A percentile compares a stretch with the other conserved stretches of the same genome.
phyloP scores from a whole-genome alignment of 2,113 vertebrate genomes.

The Pseudorectes ferrugineus region DNA sequence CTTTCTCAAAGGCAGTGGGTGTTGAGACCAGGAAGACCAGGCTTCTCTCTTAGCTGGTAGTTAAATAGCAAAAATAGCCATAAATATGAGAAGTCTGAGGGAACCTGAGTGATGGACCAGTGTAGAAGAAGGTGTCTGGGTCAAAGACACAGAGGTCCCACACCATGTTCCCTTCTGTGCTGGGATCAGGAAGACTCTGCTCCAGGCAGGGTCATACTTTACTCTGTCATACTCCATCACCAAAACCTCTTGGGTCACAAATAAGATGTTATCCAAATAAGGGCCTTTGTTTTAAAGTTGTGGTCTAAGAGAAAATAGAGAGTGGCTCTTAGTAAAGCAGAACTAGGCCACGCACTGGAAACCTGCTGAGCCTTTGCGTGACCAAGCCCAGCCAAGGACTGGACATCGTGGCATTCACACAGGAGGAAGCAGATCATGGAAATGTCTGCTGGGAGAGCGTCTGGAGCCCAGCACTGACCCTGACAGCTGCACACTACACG shows the following conservation, averaged over 20 bases:
- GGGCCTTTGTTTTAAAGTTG: background rate
- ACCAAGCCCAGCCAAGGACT: background rate
- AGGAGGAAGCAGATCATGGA: background rate
- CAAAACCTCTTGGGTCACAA: background rate
- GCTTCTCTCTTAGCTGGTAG: background rate
- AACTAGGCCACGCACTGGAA: background rate
- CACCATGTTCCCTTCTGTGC: rapidly evolving
- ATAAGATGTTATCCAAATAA: background rate
- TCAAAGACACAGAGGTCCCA: rapidly evolving
- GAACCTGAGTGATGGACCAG: background rate
- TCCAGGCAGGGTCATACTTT: background rate
- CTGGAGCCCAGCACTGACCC: background rate
- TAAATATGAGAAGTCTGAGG: background rate
- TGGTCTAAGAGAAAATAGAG: background rate
- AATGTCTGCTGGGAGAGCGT: background rate
- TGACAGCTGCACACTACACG: background rate
- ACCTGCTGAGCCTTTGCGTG: background rate
- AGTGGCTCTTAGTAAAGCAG: background rate
- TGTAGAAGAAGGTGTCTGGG: rapidly evolving
- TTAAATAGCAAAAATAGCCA: background rate
- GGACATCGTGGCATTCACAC: background rate
- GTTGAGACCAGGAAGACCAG: background rate
- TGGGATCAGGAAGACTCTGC: background rate
- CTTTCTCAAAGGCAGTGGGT: background rate
- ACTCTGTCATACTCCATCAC: background rate